Percentiles rank a stretch among this genome's conserved stretches.
phyloP scores from a whole-genome alignment of 2,113 vertebrate genomes.

The Erythrocercus mccallii region DNA sequence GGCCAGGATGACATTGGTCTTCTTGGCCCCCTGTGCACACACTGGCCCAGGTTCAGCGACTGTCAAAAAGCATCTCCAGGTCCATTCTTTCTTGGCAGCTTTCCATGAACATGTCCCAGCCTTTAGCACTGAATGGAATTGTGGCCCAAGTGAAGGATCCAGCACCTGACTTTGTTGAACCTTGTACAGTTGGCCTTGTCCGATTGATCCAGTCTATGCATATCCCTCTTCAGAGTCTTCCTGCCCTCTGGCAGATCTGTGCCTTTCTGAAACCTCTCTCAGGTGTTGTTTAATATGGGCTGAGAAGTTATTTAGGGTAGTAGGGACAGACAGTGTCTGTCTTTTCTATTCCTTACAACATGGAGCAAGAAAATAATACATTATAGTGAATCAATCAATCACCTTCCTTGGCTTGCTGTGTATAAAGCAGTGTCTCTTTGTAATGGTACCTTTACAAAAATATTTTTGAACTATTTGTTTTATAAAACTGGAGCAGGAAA shows the following conservation, averaged over 20 bases:
- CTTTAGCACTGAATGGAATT: not conserved
- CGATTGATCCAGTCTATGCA: not conserved
- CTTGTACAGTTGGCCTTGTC: not conserved
- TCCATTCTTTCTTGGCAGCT: not conserved
- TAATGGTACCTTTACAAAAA: not conserved
- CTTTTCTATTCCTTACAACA: not conserved
- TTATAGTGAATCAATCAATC: not conserved
- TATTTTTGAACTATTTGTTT: not conserved
- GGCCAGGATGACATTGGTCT: not conserved
- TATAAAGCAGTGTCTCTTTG: not conserved
- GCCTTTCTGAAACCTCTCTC: not conserved
- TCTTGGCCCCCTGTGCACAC: not conserved
- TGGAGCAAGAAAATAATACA: not conserved
- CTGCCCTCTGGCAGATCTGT: not conserved
- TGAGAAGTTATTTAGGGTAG: not conserved
- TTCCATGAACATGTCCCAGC: not conserved
- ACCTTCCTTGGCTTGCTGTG: not conserved
- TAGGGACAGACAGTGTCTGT: not conserved
- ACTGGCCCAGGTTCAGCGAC: not conserved
- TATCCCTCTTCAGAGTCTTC: not conserved
- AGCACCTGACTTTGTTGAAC: not conserved
- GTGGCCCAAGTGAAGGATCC: not conserved
- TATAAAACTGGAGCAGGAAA: not conserved
- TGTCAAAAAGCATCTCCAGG: not conserved
- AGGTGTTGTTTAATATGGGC: not conserved